phyloP scores from a whole-genome alignment of 2,113 vertebrate genomes.

The Cololabis saira region DNA sequence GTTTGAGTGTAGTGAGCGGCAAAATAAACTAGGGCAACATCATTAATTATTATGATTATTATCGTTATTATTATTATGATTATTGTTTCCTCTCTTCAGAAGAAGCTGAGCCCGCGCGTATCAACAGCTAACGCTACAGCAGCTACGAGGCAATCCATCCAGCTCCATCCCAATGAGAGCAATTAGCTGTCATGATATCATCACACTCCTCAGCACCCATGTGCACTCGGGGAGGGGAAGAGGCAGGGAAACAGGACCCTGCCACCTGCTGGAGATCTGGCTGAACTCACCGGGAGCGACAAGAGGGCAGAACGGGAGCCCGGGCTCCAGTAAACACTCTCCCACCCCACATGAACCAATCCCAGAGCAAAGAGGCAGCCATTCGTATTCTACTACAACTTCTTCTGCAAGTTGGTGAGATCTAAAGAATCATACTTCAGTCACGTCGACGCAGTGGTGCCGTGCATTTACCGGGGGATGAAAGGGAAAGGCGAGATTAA shows the following conservation, averaged over 20 bases:
- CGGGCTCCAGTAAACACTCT: background rate
- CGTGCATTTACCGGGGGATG: conserved; percentile 17
- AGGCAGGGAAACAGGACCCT: conserved; percentile 69
- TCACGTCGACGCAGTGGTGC: conserved; percentile 31
- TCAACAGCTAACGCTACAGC: conserved; percentile 63
- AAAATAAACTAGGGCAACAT: conserved; percentile 33
- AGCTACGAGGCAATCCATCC: conserved; percentile 66
- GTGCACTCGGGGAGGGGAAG: conserved; percentile 47
- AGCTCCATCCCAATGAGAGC: conserved; percentile 70
- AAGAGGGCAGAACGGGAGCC: background rate
- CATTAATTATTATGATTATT: background rate
- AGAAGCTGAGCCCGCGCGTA: conserved; percentile 61
- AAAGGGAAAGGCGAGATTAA: conserved; percentile 57
- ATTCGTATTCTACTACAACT: background rate
- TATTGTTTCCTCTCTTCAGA: conserved; percentile 34
- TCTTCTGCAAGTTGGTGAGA: background rate
- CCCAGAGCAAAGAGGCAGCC: background rate
- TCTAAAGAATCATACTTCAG: background rate
- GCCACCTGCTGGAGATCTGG: conserved; percentile 82
- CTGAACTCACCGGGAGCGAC: conserved; percentile 52
- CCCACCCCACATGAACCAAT: background rate
- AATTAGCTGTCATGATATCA: conserved; percentile 79
- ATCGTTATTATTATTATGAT: too few species aligned
- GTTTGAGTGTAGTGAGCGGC: conserved; percentile 12
- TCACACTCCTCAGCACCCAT: conserved; percentile 67